phyloP scores from a whole-genome alignment of 2,888 invertebrate genomes.

The Drosophila longiperda region DNA sequence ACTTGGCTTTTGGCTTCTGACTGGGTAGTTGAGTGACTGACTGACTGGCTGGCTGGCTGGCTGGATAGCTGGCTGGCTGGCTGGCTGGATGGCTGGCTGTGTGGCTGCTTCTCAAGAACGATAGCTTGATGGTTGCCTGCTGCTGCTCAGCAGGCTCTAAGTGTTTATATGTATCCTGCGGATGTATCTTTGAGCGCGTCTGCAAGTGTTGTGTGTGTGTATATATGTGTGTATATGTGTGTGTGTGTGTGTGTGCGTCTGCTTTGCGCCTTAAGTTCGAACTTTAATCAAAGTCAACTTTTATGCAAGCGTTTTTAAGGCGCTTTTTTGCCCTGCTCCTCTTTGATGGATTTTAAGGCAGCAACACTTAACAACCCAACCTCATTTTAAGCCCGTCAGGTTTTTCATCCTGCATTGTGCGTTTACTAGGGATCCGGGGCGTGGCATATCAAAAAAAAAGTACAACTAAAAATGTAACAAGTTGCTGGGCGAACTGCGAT shows the following conservation, averaged over 20 bases:
- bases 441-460: constrained; percentile 47
- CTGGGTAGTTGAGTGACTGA: neutral
- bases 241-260: constrained; percentile 15
- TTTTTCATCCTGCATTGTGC: constrained; percentile 11
- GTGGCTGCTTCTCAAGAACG: constrained; percentile 8
- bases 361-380: constrained; percentile 24
- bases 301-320: constrained; percentile 72
- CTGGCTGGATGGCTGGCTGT: constrained; percentile 11
- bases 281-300: constrained; percentile 81
- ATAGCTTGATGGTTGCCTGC: constrained; percentile 35
- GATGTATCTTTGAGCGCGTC: constrained; percentile 15
- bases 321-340: constrained; percentile 42
- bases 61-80: constrained; percentile 10
- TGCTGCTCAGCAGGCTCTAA: constrained; percentile 36
- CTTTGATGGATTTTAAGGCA: constrained; percentile 64
- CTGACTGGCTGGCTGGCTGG: constrained; percentile 16
- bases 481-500: constrained; percentile 48
- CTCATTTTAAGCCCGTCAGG: constrained; percentile 37
- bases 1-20: constrained; percentile 76
- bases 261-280: constrained; percentile 71
- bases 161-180: constrained; percentile 67
- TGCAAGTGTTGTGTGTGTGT: constrained; percentile 3
- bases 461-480: constrained; percentile 67
- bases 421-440: constrained; percentile 6
- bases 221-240: constrained; percentile 8